Conservation (phyloP, 2,113 vertebrate species). For the Nyctibius bracteatus region DNA sequence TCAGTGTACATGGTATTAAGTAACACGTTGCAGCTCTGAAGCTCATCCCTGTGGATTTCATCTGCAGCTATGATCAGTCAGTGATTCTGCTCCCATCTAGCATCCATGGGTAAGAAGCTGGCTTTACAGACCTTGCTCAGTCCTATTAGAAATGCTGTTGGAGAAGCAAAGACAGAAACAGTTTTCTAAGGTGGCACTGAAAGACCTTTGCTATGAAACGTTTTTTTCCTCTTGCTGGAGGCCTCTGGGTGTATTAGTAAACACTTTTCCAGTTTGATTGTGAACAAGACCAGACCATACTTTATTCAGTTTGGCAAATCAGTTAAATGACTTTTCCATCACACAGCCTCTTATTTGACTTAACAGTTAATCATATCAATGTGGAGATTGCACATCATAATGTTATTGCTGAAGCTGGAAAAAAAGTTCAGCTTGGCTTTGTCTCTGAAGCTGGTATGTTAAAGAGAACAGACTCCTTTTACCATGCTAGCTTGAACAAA, state of each 20-base stretch:
- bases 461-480: not conserved
- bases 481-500: not conserved
- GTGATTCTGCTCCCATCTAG: not conserved
- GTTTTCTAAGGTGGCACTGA: not conserved
- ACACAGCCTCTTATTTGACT: not conserved
- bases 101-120: not conserved
- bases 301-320: conserved; percentile 20
- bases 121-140: not conserved
- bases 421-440: not conserved
- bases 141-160: not conserved
- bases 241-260: not conserved
- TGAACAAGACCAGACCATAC: not conserved
- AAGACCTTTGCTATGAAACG: not conserved
- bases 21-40: not conserved
- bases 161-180: not conserved
- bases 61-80: not conserved
- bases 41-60: not conserved
- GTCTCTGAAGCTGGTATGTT: conserved; percentile 13
- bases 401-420: conserved; percentile 4
- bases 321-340: conserved; percentile 4
- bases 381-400: not conserved
- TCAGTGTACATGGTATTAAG: not conserved
- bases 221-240: not conserved
- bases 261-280: not conserved
- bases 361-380: conserved; percentile 34